Conservation (phyloP, 2,797 vertebrate genomes). For the Trachurus trachurus region DNA sequence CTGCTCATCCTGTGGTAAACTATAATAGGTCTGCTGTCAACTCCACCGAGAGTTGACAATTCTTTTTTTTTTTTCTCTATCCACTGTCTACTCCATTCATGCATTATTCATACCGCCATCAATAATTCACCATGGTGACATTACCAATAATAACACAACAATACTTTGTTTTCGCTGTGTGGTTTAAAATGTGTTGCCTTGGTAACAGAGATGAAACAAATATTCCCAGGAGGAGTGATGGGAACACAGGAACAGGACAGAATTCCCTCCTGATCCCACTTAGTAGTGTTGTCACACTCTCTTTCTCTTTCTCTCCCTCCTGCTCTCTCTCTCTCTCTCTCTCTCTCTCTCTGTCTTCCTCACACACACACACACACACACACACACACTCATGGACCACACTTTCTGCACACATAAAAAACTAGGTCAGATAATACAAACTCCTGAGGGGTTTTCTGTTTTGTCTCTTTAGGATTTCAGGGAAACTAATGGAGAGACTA, state of each 20-base stretch:
- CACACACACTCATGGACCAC: slow-evolving; percentile 54
- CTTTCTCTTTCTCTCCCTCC: slow-evolving; percentile 51
- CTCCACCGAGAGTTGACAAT: slow-evolving; percentile 78
- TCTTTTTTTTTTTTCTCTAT: slow-evolving; percentile 65
- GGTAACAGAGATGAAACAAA: slow-evolving; percentile 86
- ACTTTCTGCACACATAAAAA: slow-evolving; percentile 81
- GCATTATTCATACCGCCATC: slow-evolving; percentile 82
- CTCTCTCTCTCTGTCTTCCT: slow-evolving; percentile 25
- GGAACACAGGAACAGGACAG: slow-evolving; percentile 83
- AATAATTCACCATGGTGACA: slow-evolving; percentile 87
- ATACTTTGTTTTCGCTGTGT: slow-evolving; percentile 85
- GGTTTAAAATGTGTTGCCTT: slow-evolving; percentile 84
- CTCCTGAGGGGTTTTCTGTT: slow-evolving; percentile 85
- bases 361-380: slow-evolving; percentile 55
- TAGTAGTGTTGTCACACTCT: slow-evolving; percentile 81
- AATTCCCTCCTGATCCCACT: slow-evolving; percentile 87
- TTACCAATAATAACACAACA: slow-evolving; percentile 88
- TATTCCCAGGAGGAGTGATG: slow-evolving; percentile 81
- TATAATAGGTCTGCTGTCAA: slow-evolving; percentile 79
- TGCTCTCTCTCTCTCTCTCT: slow-evolving; percentile 23
- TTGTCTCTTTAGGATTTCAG: slow-evolving; percentile 88
- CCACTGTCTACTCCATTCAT: slow-evolving; percentile 80
- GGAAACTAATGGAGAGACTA: slow-evolving; percentile 86
- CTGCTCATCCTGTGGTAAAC: slow-evolving; percentile 70
- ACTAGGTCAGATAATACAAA: slow-evolving; percentile 87